phyloP scores from a whole-genome alignment of 2,888 invertebrate species.

The Drosophila helvetica region DNA sequence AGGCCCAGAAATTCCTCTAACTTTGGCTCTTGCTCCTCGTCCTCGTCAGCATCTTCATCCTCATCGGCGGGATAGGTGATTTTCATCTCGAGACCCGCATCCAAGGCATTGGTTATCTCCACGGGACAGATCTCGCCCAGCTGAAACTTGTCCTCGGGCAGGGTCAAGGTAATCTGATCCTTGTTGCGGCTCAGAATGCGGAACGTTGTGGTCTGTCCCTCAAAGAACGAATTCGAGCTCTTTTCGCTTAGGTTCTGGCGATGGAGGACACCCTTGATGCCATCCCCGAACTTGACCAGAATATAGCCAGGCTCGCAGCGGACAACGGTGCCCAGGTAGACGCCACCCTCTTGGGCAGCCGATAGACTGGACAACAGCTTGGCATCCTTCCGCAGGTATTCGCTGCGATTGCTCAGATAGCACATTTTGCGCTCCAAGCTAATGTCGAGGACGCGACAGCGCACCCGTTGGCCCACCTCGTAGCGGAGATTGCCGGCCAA shows the following conservation, averaged over 20 bases:
- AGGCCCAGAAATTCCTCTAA: conserved; percentile 77
- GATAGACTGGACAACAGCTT: conserved; percentile 85
- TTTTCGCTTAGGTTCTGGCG: conserved; percentile 65
- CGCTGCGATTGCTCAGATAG: conserved; percentile 88
- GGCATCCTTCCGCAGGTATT: conserved; percentile 86
- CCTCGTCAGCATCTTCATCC: conserved; percentile 49
- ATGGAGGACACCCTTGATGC: conserved; percentile 83
- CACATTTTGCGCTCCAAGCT: conserved; percentile 84
- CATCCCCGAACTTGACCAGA: conserved; percentile 83
- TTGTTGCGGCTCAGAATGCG: conserved; percentile 68
- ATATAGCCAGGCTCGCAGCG: conserved; percentile 72
- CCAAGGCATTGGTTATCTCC: conserved; percentile 71
- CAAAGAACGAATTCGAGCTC: conserved; percentile 55
- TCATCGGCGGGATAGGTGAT: conserved; percentile 61
- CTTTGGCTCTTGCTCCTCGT: conserved; percentile 33
- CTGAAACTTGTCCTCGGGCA: conserved; percentile 77
- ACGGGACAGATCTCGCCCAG: conserved; percentile 81
- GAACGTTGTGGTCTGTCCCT: conserved; percentile 82
- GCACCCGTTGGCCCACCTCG: conserved; percentile 85
- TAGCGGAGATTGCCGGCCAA: conserved; percentile 85
- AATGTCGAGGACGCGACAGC: conserved; percentile 86
- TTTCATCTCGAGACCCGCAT: conserved; percentile 83
- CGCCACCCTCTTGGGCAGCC: conserved; percentile 85
- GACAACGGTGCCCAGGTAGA: conserved; percentile 81
- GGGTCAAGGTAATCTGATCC: conserved; percentile 73